Percentiles rank a stretch among this genome's conserved stretches.
Conservation (phyloP, 2,888 invertebrate genomes). For the Stenoptilia bipunctidactyla region DNA sequence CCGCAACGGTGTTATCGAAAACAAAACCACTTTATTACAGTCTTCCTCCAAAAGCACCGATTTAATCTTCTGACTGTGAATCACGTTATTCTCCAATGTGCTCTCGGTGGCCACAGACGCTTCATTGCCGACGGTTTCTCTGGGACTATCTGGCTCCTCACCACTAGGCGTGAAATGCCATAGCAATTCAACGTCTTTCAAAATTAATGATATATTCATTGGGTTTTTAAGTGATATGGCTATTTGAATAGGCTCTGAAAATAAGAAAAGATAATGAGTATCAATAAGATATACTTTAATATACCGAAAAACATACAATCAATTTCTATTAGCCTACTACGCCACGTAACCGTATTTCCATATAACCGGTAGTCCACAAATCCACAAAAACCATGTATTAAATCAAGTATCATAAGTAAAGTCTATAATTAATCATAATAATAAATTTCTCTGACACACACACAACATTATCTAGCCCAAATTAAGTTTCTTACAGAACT, state of each 20-base stretch:
- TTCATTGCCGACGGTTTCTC: constrained; percentile 36
- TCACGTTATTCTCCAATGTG: constrained; percentile 39
- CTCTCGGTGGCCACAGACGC: constrained; percentile 36
- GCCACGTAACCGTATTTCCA: no score
- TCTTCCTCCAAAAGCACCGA: constrained; percentile 70
- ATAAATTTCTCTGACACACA: no score
- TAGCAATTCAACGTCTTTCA: constrained; percentile 78
- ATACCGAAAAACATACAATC: no score
- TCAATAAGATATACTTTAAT: no score
- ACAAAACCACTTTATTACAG: constrained; percentile 73
- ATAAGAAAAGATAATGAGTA: no score
- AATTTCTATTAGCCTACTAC: no score
- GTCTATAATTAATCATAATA: no score
- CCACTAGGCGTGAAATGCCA: constrained; percentile 73
- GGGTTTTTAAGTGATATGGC: constrained; percentile 83
- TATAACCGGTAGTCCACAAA: no score
- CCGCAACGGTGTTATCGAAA: constrained; percentile 79
- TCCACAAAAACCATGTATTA: no score
- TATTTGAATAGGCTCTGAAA: constrained; percentile 83
- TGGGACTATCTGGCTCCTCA: constrained; percentile 25
- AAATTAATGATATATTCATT: constrained; percentile 76
- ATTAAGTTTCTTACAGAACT: no score
- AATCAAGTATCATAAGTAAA: no score
- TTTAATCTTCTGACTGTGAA: constrained; percentile 72
- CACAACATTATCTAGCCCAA: no score